Percentiles rank a stretch among this genome's conserved stretches.
phyloP scores from a whole-genome alignment of 92 coral and sea anemone species.

The Parazoanthus darwini region DNA sequence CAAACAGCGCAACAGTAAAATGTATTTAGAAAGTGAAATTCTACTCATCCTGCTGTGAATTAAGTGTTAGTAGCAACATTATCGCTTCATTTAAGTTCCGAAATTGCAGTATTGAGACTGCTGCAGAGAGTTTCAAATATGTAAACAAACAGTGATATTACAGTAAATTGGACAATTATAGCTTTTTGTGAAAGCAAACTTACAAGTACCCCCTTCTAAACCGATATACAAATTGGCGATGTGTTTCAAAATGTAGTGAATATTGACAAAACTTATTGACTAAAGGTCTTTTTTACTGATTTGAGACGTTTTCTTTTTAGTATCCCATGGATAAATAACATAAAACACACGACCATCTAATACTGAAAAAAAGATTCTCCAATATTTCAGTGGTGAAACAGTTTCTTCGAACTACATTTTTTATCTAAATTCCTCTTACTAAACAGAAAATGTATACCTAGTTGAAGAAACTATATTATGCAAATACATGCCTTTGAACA shows the following conservation, averaged over 20 bases:
- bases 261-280: background rate
- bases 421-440: too few species aligned
- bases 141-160: too few species aligned
- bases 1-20: too few species aligned
- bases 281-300: background rate
- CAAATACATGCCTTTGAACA: too few species aligned
- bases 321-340: background rate
- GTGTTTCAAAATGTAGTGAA: background rate
- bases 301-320: background rate
- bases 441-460: too few species aligned
- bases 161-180: background rate
- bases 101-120: background rate
- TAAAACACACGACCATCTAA: background rate
- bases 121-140: background rate
- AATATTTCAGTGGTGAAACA: constrained; percentile 6
- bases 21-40: too few species aligned
- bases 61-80: background rate
- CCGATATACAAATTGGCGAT: background rate
- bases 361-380: background rate
- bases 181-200: background rate
- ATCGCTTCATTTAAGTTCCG: background rate
- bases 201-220: background rate
- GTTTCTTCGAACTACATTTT: background rate
- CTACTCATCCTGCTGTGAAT: too few species aligned
- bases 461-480: too few species aligned